These are phyloP conservation scores for Pararge aegeria DNA, from an alignment of 1,140 invertebrate species.

Conservation along the genomic window DNA sequence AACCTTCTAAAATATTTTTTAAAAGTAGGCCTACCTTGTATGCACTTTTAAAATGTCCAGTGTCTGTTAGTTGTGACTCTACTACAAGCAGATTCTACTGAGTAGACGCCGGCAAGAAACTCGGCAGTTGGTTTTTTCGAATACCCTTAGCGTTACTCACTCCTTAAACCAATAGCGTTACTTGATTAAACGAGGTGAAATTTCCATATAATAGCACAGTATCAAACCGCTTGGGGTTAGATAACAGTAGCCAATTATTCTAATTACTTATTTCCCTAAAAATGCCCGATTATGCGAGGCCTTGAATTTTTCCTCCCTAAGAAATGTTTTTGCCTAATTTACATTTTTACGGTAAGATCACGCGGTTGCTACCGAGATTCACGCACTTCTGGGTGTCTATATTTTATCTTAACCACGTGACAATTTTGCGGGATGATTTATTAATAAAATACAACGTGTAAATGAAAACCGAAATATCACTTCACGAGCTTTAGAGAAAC, in stretches of 20 bases:
- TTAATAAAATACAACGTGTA: slow-evolving; percentile 6
- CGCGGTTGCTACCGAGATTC: slow-evolving; percentile 25
- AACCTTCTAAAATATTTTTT: too few species aligned
- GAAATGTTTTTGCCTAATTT: slow-evolving; percentile 33
- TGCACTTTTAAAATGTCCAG: too few species aligned
- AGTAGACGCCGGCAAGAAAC: too few species aligned
- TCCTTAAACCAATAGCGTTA: background rate
- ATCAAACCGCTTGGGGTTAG: slow-evolving; percentile 1
- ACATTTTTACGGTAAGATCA: slow-evolving; percentile 28
- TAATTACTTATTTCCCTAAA: slow-evolving; percentile 17
- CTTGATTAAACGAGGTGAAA: background rate
- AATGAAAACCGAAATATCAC: too few species aligned
- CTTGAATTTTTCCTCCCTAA: slow-evolving; percentile 26
- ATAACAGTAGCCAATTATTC: slow-evolving; percentile 12
- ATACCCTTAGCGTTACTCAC: too few species aligned
- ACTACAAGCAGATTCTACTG: too few species aligned
- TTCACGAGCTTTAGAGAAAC: background rate
- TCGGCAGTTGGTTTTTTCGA: too few species aligned
- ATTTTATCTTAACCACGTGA: slow-evolving; percentile 12
- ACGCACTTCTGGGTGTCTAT: slow-evolving; percentile 12
- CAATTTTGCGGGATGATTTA: slow-evolving; percentile 4
- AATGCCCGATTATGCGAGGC: slow-evolving; percentile 14
- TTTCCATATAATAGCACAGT: background rate
- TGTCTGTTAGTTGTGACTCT: too few species aligned
- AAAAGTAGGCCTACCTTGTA: too few species aligned